Evolutionary conservation across 1,140 invertebrate genomes (phyloP).

Genomic region (Drosophila obscura): DNA sequence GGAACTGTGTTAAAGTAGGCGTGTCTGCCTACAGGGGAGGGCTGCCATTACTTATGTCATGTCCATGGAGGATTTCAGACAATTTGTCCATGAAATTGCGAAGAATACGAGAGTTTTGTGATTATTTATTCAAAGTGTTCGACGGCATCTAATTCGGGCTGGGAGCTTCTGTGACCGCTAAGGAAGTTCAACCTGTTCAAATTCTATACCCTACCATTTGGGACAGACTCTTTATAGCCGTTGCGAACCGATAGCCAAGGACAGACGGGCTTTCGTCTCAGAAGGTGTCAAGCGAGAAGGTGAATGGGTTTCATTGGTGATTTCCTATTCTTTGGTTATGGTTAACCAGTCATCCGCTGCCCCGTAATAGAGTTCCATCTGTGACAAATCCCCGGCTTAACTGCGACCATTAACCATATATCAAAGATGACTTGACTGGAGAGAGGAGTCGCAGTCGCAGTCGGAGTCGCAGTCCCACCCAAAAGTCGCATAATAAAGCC

Average conservation of each 20-base stretch:
- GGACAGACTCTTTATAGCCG: too few relatives aligned
- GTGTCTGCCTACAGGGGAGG: conserved; percentile 26
- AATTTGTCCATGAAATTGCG: conserved; percentile 41
- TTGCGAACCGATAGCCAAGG: too few relatives aligned
- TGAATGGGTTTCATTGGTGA: too few relatives aligned
- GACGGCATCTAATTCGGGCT: background rate
- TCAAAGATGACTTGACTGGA: conserved; percentile 42
- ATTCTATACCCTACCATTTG: too few relatives aligned
- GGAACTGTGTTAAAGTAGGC: conserved; percentile 41
- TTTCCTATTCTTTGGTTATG: background rate
- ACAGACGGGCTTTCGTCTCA: too few relatives aligned
- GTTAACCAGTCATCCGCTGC: conserved; percentile 10
- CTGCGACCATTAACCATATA: conserved; percentile 41
- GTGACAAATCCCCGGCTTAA: conserved; percentile 42
- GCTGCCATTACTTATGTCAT: conserved; percentile 22
- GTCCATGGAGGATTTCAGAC: conserved; percentile 31
- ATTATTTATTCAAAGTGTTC: conserved; percentile 35
- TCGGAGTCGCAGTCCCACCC: background rate
- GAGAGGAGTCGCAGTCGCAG: background rate
- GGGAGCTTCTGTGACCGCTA: too few relatives aligned
- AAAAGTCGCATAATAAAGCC: conserved; percentile 33
- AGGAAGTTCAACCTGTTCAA: too few relatives aligned
- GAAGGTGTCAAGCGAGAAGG: too few relatives aligned
- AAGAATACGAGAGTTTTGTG: conserved; percentile 17
- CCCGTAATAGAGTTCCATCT: conserved; percentile 27